Evolutionary conservation across 2,113 vertebrate species (phyloP).

Genomic region (Parotia lawesii): DNA sequence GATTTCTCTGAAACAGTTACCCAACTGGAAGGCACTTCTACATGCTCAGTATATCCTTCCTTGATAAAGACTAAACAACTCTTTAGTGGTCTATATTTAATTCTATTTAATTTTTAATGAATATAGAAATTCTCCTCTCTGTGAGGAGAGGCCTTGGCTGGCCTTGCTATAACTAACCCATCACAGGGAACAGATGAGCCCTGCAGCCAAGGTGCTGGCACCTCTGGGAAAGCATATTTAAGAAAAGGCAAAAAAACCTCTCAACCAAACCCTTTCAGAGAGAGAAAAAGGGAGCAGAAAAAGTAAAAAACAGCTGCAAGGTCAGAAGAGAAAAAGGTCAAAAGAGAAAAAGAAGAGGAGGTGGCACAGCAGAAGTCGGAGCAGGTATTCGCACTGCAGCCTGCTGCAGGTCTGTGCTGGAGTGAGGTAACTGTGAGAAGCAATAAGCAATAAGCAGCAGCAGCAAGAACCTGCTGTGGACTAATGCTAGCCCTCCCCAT

Average conservation of each 20-base stretch:
- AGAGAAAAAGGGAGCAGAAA: neutral
- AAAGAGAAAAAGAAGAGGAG: neutral
- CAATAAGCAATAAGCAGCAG: neutral
- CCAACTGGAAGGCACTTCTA: neutral
- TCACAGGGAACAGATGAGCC: rapidly evolving
- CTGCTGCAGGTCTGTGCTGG: rapidly evolving
- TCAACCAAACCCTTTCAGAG: neutral
- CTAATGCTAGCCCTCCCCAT: too few species aligned
- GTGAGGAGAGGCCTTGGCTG: neutral
- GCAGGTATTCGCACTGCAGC: neutral
- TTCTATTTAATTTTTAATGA: neutral
- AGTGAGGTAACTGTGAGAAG: neutral
- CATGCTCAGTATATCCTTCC: neutral
- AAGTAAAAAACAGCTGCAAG: neutral
- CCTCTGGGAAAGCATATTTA: neutral
- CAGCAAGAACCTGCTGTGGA: neutral
- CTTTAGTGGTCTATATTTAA: neutral
- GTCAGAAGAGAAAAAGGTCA: neutral
- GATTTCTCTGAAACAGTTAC: neutral
- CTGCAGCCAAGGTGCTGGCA: too few species aligned
- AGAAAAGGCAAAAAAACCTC: neutral
- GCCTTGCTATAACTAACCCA: rapidly evolving
- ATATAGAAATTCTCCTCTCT: neutral
- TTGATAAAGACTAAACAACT: neutral
- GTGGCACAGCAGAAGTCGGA: neutral